Conservation (phyloP, 2,888 invertebrate genomes). For the Oxytorus armatus region DNA sequence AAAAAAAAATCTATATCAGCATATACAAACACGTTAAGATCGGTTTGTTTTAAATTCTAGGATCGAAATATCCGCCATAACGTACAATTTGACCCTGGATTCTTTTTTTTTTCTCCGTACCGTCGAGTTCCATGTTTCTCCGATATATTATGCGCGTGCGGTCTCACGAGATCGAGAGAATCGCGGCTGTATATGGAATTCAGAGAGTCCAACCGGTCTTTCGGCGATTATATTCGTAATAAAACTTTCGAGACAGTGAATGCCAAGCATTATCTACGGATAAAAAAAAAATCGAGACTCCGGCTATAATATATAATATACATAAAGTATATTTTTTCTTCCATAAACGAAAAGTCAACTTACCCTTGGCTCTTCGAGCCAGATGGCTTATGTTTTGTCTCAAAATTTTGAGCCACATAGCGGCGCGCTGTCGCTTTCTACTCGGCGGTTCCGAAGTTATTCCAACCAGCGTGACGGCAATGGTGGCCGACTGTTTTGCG, state of each 20-base stretch:
- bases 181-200: constrained; percentile 14
- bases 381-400: constrained; percentile 81
- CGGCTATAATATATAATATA: no score
- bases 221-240: background rate
- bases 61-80: no score
- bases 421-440: constrained; percentile 68
- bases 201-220: constrained; percentile 32
- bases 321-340: no score
- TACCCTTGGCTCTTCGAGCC: constrained; percentile 81
- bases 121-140: constrained; percentile 1
- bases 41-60: no score
- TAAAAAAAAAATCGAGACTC: no score
- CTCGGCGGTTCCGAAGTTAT: constrained; percentile 65
- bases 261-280: no score
- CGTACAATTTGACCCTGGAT: background rate
- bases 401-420: constrained; percentile 82
- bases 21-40: no score
- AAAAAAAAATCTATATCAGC: no score
- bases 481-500: constrained; percentile 57
- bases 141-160: constrained; percentile 1
- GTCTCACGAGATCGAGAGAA: no score
- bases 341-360: constrained; percentile 15
- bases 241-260: constrained; percentile 15
- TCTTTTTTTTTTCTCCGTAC: no score
- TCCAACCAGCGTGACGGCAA: constrained; percentile 66